Evolutionary conservation across 2,888 invertebrate genomes (phyloP), one percentile per base, ranked within the genome.

Genomic region (Leucoma salicis): DNA sequence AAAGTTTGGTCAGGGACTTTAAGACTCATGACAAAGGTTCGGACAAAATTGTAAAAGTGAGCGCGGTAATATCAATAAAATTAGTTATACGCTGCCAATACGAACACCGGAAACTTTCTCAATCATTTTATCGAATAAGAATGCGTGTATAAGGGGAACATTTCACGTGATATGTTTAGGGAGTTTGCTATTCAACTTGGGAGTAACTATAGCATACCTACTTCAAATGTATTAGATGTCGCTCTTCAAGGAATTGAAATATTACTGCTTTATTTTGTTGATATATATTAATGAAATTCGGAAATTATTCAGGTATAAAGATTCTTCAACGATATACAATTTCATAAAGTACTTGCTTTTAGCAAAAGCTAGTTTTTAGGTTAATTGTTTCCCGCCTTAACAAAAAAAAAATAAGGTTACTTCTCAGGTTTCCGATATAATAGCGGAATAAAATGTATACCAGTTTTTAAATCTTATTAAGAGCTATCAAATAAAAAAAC

Each of bases 1-100:
- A 68, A 72, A 71, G 57, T 72, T 71, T 68, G 59, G 62, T 64
- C 67, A 68, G 60, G 63, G 67, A 53, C 60, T 67, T 70, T 70
- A 71, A 53, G 66, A 61, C 63, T 57, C 52, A 61, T 37, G 53
- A 50, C 51, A 55, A 61, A 58, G 59, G 55, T 56, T 53, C 50
- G 46, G 53, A 60, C 53, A 57, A 59, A 59, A 67, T 66, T 60
- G 59, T 64, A 62, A 64, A 61, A 70, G 60, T 59, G 58, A 69
- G 66, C 51, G 62, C 50, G 48, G 47, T 46, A 64, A 67, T 69
- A 66, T 68, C 69, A 63, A 67, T 68, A 66, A 71, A 67, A 70
- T 70, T 67, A 68, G 70, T 71, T 70, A 64, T 66, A 69, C 63
- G 54, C 57, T 53, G 42, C 43, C 63, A 52, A 63, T 56, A 54